Evolutionary conservation across 2,113 vertebrate species (phyloP).

Genomic region (Bubalus kerabau): DNA sequence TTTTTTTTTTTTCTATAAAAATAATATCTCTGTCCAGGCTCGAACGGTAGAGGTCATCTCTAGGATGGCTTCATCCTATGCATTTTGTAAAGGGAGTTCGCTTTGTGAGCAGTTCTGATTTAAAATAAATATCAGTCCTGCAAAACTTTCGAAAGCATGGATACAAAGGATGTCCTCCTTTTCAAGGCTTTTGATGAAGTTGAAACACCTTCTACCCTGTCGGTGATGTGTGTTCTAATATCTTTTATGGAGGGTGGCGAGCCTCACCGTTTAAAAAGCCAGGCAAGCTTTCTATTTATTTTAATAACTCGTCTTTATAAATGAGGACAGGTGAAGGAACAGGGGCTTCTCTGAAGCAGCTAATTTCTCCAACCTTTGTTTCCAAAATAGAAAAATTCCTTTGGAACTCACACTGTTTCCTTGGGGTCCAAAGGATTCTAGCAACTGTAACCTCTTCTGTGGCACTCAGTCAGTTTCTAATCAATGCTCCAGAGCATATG

Average conservation of each 20-base stretch:
- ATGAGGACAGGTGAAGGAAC: neutral
- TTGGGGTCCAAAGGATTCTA: neutral
- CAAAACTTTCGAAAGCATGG: neutral
- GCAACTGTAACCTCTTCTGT: rapidly evolving
- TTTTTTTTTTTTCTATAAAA: constrained; percentile 49
- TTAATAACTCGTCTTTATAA: neutral
- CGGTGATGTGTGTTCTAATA: neutral
- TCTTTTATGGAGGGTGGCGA: neutral
- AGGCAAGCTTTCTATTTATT: neutral
- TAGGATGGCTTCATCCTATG: neutral
- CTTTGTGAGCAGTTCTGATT: constrained; percentile 12
- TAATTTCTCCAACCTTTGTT: neutral
- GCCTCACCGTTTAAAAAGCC: neutral
- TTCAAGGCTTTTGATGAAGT: neutral
- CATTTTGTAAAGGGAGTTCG: neutral
- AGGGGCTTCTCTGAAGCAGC: rapidly evolving
- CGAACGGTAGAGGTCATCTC: constrained; percentile 66
- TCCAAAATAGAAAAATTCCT: neutral
- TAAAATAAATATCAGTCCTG: constrained; percentile 14
- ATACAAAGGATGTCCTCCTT: neutral
- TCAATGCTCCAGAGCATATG: rapidly evolving
- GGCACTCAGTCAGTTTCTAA: rapidly evolving
- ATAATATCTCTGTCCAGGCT: constrained; percentile 68
- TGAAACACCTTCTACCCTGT: neutral
- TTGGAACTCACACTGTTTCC: neutral